Evolutionary conservation across 2,113 vertebrate genomes (phyloP), one percentile per base, ranked within the genome.

Genomic region (Phyllopteryx taeniolatus): DNA sequence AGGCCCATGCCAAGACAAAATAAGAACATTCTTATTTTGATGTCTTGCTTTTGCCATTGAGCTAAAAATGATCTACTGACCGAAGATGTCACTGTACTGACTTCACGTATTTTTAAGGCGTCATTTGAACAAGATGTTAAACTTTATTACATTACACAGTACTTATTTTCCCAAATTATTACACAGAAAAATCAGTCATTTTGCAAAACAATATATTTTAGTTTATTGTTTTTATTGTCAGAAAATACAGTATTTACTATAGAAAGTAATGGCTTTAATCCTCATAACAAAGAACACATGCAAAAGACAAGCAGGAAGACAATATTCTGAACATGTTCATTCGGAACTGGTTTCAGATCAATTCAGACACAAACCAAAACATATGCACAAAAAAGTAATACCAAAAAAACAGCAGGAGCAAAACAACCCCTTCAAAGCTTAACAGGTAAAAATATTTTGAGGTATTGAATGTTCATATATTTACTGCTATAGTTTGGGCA

Each of bases 371-470:
- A 74, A 75, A 46, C 22, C 69, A 60, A 19, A 69, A 67, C 51
- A 68, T 71, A 70, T 82, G 33, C 71, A 81, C 72, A 80, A 80
- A 71, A 73, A 19, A 13, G 62, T 11, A 9, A 27, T 27, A 27
- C 27, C 35, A 39, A 39, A 6, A 51, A 61, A 69, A 70, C 39
- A 72, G 43, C 66, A 79, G 68, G 67, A 78, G 60, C 20, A 15
- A 47, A 14, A 66, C 74, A 56, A 70, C 79, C 68, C 78, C 85
- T 86, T 87, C 64, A 79, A 73, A 72, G 79, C 62, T 81, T 85
- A 59, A 79, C 83, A 90, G 86, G 87, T 89, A 85, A 85, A 78
- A 86, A 31, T 72, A 86, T 81, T 72, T 73, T 82, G 90, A 91
- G 90, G 90, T 91, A 86, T 47, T 74, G 72, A 85, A 76, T 79